Conservation (phyloP, 2,888 invertebrate genomes). For the Zhengitettix transpicula region DNA sequence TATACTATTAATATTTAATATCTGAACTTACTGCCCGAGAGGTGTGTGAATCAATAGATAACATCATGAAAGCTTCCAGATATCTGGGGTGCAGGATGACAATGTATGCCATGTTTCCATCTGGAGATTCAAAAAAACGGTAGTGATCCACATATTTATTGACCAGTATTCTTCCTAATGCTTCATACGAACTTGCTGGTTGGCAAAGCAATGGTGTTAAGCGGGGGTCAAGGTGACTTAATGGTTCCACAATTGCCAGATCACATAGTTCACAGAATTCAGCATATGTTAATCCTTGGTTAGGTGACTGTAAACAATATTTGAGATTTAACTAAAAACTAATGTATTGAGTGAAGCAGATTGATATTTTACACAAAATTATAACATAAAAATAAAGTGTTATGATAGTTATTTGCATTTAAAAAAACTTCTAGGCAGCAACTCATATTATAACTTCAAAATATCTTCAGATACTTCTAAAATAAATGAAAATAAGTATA, state of each 20-base stretch:
- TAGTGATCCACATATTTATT: constrained; percentile 40
- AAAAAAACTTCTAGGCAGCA: too few species aligned
- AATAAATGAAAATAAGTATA: too few species aligned
- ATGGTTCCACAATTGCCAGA: constrained; percentile 37
- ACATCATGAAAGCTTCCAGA: constrained; percentile 45
- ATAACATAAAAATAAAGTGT: too few species aligned
- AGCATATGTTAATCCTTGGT: constrained; percentile 30
- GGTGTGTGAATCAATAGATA: constrained; percentile 39
- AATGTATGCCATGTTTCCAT: constrained; percentile 40
- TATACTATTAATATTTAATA: too few species aligned
- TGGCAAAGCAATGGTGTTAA: constrained; percentile 41
- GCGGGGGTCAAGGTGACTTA: constrained; percentile 39
- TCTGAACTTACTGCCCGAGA: constrained; percentile 35
- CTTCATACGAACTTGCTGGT: constrained; percentile 45
- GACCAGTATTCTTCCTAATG: constrained; percentile 38
- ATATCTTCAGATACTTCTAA: too few species aligned
- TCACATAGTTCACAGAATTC: constrained; percentile 48
- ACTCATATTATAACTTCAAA: too few species aligned
- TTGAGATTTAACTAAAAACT: too few species aligned
- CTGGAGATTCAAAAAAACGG: constrained; percentile 38
- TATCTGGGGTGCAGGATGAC: constrained; percentile 44
- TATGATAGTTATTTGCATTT: too few species aligned
- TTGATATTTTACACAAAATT: too few species aligned
- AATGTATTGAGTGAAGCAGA: too few species aligned
- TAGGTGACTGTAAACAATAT: background rate